Conservation (phyloP, 2,797 vertebrate genomes). For the Pseudomugil gertrudae region DNA sequence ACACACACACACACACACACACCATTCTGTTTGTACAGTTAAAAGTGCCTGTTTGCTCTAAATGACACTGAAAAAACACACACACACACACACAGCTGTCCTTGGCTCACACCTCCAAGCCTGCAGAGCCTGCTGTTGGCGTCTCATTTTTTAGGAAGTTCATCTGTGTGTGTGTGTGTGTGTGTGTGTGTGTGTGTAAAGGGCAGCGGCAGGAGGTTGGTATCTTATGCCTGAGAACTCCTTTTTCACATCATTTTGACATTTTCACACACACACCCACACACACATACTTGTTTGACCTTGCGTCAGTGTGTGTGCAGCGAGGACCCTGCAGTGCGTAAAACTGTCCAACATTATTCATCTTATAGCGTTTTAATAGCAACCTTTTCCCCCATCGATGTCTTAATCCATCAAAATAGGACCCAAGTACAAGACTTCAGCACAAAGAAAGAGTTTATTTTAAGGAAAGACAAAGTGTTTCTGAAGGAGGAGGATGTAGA, state of each 20-base stretch:
- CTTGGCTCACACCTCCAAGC: conserved; percentile 49
- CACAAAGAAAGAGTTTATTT: too few relatives aligned
- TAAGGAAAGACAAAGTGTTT: too few relatives aligned
- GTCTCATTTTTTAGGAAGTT: conserved; percentile 63
- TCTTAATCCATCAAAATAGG: too few relatives aligned
- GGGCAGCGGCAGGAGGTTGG: conserved; percentile 53
- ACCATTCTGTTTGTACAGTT: conserved; percentile 1
- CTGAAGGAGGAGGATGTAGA: too few relatives aligned
- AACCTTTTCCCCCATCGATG: conserved; percentile 37
- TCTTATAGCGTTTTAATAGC: conserved; percentile 57
- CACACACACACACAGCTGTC: conserved; percentile 29
- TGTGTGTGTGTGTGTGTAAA: conserved; percentile 26
- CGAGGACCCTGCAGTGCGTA: conserved; percentile 56
- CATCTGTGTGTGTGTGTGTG: conserved; percentile 19
- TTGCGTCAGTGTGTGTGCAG: conserved; percentile 29
- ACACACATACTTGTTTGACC: conserved; percentile 12
- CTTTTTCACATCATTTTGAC: conserved; percentile 35
- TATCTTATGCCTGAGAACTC: conserved; percentile 48
- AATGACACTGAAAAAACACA: conserved; percentile 12
- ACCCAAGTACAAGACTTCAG: too few relatives aligned
- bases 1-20: too few relatives aligned
- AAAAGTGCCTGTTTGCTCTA: conserved; percentile 17
- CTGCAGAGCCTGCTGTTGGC: conserved; percentile 54
- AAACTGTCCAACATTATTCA: conserved; percentile 57
- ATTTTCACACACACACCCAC: conserved; percentile 14